A percentile compares a stretch with the other conserved stretches of the same genome.
Evolutionary conservation across 2,888 invertebrate species (phyloP).

Genomic region (Lasioglossum zephyrum): DNA sequence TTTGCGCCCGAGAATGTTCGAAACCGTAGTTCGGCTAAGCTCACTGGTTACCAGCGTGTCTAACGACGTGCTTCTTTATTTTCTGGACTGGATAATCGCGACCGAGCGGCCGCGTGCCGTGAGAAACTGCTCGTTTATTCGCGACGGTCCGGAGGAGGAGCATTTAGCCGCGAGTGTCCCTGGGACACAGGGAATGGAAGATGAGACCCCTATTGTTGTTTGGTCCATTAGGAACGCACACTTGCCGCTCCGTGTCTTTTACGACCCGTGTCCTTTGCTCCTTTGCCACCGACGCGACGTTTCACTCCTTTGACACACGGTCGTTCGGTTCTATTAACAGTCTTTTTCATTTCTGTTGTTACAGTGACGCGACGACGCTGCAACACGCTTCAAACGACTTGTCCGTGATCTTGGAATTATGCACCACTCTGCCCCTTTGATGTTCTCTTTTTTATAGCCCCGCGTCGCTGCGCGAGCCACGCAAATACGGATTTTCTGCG

Average conservation of each 20-base stretch:
- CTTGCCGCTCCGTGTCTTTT: constrained; percentile 64
- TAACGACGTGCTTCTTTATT: constrained; percentile 50
- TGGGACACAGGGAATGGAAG: constrained; percentile 25
- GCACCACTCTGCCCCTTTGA: not conserved
- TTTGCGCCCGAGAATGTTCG: constrained; percentile 28
- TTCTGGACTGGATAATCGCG: constrained; percentile 52
- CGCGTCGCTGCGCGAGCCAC: not conserved
- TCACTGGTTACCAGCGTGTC: constrained; percentile 29
- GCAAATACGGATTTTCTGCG: not conserved
- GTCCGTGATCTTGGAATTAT: constrained; percentile 10
- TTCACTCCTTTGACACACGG: not conserved
- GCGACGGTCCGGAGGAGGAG: constrained; percentile 41
- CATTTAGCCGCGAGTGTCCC: constrained; percentile 32
- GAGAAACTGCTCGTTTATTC: constrained; percentile 67
- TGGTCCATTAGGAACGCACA: constrained; percentile 73
- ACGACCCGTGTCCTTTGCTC: not conserved
- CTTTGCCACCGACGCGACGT: not conserved
- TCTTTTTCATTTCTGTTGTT: constrained; percentile 9
- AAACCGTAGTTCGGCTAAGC: constrained; percentile 18
- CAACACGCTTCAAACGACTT: not conserved
- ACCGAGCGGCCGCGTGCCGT: constrained; percentile 4
- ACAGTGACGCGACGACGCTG: not conserved
- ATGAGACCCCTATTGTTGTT: constrained; percentile 37
- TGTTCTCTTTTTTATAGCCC: not conserved
- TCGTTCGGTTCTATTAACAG: constrained; percentile 1